Evolutionary conservation across 2,888 invertebrate species (phyloP), one percentile per base, ranked within the genome.

Genomic region (Baronia brevicornis): DNA sequence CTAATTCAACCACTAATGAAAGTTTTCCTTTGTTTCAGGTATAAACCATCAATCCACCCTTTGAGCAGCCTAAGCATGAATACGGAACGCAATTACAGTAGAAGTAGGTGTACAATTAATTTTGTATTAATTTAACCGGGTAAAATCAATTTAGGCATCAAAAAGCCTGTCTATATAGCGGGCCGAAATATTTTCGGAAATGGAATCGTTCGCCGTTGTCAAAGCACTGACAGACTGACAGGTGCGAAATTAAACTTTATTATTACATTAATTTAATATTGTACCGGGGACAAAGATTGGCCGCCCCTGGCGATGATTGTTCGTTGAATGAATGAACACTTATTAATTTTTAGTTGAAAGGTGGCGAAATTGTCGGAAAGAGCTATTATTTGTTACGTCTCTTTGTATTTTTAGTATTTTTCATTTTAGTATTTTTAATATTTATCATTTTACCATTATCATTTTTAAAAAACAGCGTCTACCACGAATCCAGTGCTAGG

Each of bases 241-340:
- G 72, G 58, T 61, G 37, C 56, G 47, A 63, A 68, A 73, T 75
- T 72, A 66, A 70, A 66, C 44, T 64, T 60, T 57, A 62, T 63
- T 65, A 60, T 57, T 51, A 54, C 50, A 61, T 58, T 60, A 54
- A 56, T 57, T 59, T 48, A 54, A 58, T 60, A 59, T 56, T 53
- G 51, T 48, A 42, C 31, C 29, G 20, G 23, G 41, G 41, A 52
- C 47, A 49, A 48, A 48, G 49, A 46, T 46, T 44, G 44, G 36
- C 35, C 39, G 25, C 36, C 44, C 40, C 41, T 44, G 36, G 31
- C 33, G 40, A 32, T 48, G 44, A 46, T 46, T 48, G 43, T 33
- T 37, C 36, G 38, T 41, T 42, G 39, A 44, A 40, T 43, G 35
- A 41, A n/a, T 38, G 33, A 35, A 32, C 36, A 43, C 43, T 47